Evolutionary conservation across 1,140 invertebrate species (phyloP).

Genomic region (Brachionus paranguensis): DNA sequence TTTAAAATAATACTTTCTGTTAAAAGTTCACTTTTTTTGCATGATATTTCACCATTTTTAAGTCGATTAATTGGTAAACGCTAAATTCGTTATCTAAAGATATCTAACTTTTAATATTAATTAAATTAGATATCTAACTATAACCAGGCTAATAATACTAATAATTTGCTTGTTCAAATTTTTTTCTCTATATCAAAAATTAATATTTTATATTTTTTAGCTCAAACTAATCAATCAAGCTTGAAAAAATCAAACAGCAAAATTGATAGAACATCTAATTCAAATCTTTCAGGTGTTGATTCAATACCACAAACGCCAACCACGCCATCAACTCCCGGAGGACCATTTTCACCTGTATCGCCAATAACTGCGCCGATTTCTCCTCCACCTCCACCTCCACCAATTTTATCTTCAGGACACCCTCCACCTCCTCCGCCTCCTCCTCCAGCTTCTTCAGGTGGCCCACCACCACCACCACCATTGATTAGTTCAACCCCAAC

Average conservation of each 20-base stretch:
- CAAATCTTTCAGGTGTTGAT: neutral
- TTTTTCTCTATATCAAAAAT: neutral
- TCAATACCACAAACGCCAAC: neutral
- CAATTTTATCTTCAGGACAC: slow-evolving; percentile 41
- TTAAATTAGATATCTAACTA: neutral
- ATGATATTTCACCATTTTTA: neutral
- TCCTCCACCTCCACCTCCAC: slow-evolving; percentile 43
- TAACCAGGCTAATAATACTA: neutral
- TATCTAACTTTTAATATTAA: neutral
- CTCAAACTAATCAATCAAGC: slow-evolving; percentile 9
- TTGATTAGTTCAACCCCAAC: neutral
- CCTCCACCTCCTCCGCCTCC: neutral
- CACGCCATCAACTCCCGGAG: neutral
- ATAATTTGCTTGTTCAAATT: neutral
- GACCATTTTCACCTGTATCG: neutral
- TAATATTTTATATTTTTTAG: neutral
- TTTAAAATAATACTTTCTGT: neutral
- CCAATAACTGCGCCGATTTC: slow-evolving; percentile 41
- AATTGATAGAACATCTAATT: neutral
- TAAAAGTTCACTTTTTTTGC: neutral
- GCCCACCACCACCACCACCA: slow-evolving; percentile 43
- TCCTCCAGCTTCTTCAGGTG: slow-evolving; percentile 41
- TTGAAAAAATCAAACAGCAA: neutral
- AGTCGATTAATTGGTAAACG: neutral
- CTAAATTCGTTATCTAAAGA: neutral